Percentiles rank a stretch among this genome's conserved stretches.
Conservation (phyloP, 2,797 vertebrate species). For the Coracias cyanogaster region DNA sequence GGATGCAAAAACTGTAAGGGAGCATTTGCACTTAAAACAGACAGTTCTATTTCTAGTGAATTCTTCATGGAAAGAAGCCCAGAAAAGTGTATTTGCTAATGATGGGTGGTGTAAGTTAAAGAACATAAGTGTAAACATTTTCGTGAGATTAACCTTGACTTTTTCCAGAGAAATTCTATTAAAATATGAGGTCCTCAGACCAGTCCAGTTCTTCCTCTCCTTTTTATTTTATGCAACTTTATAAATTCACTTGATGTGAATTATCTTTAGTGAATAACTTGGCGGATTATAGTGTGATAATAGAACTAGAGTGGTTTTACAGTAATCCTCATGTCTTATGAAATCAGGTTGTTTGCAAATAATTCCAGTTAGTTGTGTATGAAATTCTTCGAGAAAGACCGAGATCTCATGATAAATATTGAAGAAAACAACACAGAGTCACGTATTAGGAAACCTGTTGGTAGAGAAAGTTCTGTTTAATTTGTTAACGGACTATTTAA, state of each 20-base stretch:
- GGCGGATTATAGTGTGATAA: background rate
- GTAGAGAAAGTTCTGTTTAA: background rate
- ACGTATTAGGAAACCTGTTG: background rate
- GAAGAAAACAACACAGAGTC: background rate
- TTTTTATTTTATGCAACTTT: background rate
- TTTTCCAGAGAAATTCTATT: background rate
- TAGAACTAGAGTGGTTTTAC: background rate
- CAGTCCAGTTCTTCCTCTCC: background rate
- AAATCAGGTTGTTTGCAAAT: background rate
- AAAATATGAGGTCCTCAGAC: background rate
- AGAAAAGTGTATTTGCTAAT: background rate
- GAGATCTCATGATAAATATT: background rate
- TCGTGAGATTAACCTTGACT: background rate
- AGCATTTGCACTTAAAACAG: background rate
- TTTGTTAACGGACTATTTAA: background rate
- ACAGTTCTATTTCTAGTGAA: background rate
- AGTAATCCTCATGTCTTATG: background rate
- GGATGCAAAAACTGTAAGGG: background rate
- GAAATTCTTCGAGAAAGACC: background rate
- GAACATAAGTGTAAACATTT: background rate
- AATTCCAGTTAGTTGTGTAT: background rate
- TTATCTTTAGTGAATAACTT: conserved; percentile 3
- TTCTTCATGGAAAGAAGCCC: background rate
- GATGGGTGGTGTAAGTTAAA: background rate
- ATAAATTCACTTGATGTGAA: background rate